Evolutionary conservation across 2,888 invertebrate genomes (phyloP).

Genomic region (Chloroclystis v-ata): DNA sequence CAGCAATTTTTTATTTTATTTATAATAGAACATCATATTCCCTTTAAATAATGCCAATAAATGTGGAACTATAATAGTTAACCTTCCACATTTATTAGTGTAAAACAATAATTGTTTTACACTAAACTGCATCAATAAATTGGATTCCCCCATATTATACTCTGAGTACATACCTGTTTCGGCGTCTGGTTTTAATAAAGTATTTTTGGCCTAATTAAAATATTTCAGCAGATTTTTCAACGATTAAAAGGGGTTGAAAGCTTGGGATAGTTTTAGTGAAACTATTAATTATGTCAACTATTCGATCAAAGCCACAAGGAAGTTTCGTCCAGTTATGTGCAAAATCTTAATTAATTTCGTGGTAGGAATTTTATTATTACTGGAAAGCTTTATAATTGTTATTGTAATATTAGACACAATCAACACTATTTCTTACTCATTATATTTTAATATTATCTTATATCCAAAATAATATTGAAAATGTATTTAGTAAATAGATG

Average conservation of each 20-base stretch:
- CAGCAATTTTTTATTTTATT: too few species aligned
- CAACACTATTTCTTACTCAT: too few species aligned
- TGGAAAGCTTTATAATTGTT: not conserved
- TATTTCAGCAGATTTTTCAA: constrained; percentile 48
- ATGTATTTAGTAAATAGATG: too few species aligned
- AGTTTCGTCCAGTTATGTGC: constrained; percentile 28
- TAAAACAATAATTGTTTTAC: too few species aligned
- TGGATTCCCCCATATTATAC: not conserved
- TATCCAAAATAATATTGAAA: too few species aligned
- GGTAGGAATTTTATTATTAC: not conserved
- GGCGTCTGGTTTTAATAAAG: constrained; percentile 58
- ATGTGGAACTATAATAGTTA: too few species aligned
- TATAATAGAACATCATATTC: too few species aligned
- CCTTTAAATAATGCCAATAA: too few species aligned
- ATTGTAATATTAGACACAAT: too few species aligned
- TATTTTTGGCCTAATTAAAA: constrained; percentile 70
- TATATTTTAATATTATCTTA: too few species aligned
- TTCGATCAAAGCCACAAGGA: constrained; percentile 36
- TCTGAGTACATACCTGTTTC: constrained; percentile 24
- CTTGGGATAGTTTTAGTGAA: constrained; percentile 35
- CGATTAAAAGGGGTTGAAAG: constrained; percentile 31
- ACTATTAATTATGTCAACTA: constrained; percentile 55
- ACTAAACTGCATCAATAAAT: not conserved
- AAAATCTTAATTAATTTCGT: constrained; percentile 14
- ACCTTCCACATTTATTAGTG: too few species aligned